Evolutionary conservation across 2,797 vertebrate genomes (phyloP).

Genomic region (Vultur gryphus): DNA sequence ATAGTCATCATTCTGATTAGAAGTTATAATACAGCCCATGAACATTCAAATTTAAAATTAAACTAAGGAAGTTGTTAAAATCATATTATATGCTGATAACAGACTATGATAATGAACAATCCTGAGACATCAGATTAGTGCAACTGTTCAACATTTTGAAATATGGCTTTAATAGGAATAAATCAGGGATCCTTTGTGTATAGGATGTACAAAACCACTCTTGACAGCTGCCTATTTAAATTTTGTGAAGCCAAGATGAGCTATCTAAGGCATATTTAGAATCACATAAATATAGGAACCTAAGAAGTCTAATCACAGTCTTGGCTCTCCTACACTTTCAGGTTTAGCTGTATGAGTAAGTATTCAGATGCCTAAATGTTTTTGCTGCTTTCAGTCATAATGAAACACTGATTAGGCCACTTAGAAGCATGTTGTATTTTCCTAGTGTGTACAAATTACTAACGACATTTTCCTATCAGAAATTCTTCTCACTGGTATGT

Average conservation of each 20-base stretch:
- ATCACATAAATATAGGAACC: neutral
- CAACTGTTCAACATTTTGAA: constrained; percentile 13
- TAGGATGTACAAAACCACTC: constrained; percentile 1
- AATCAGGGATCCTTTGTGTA: constrained; percentile 36
- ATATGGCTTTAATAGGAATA: constrained; percentile 1
- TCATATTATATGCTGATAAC: neutral
- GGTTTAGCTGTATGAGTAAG: neutral
- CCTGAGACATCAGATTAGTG: neutral
- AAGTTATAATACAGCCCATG: neutral
- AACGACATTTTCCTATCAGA: neutral
- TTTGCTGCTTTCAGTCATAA: neutral
- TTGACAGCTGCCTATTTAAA: constrained; percentile 39
- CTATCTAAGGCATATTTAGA: neutral
- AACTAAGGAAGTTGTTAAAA: constrained; percentile 13
- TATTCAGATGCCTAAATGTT: neutral
- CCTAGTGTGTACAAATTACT: neutral
- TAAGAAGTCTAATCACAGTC: neutral
- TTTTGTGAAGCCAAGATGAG: neutral
- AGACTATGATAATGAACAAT: constrained; percentile 12
- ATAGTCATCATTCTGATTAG: neutral
- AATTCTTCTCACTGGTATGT: neutral
- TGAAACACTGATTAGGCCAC: neutral
- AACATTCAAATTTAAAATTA: constrained; percentile 13
- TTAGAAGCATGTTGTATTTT: neutral
- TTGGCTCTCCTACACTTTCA: neutral